Evolutionary conservation across 2,888 invertebrate species (phyloP).

Genomic region (Cryptophagus acutangulus): DNA sequence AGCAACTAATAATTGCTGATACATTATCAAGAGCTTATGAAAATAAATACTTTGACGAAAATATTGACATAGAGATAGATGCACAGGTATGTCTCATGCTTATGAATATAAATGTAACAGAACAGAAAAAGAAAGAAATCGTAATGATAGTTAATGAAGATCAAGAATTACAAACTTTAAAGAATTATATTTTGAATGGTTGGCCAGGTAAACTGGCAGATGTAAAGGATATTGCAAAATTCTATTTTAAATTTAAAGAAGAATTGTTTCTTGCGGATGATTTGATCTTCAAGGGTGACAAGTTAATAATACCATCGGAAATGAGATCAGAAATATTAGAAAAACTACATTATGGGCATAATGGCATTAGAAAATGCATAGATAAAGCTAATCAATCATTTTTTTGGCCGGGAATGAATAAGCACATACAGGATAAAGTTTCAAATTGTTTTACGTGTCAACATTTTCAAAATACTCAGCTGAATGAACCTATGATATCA

Average conservation of each 20-base stretch:
- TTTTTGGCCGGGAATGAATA: constrained; percentile 29
- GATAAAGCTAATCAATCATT: constrained; percentile 21
- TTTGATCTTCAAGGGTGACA: constrained; percentile 20
- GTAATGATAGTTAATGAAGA: constrained; percentile 17
- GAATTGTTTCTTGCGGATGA: constrained; percentile 16
- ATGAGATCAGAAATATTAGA: constrained; percentile 16
- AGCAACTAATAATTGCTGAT: constrained; percentile 19
- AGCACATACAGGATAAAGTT: constrained; percentile 24
- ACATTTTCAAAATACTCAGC: constrained; percentile 8
- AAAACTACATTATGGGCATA: constrained; percentile 16
- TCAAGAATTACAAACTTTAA: constrained; percentile 22
- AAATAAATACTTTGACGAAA: constrained; percentile 12
- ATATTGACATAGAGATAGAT: constrained; percentile 12
- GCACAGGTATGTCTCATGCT: constrained; percentile 14
- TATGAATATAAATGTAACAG: constrained; percentile 4
- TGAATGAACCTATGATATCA: constrained; percentile 14
- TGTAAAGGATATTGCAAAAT: constrained; percentile 13
- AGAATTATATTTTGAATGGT: constrained; percentile 23
- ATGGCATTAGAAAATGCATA: constrained; percentile 26
- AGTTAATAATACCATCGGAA: constrained; percentile 18
- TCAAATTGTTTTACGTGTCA: constrained; percentile 11
- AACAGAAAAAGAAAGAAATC: constrained; percentile 15
- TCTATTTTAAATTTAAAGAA: constrained; percentile 15
- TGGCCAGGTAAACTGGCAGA: constrained; percentile 26
- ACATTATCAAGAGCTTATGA: constrained; percentile 17